These are phyloP conservation scores for Drosophila suzukii DNA, from an alignment of 1,140 invertebrate species.

Conservation along the genomic window DNA sequence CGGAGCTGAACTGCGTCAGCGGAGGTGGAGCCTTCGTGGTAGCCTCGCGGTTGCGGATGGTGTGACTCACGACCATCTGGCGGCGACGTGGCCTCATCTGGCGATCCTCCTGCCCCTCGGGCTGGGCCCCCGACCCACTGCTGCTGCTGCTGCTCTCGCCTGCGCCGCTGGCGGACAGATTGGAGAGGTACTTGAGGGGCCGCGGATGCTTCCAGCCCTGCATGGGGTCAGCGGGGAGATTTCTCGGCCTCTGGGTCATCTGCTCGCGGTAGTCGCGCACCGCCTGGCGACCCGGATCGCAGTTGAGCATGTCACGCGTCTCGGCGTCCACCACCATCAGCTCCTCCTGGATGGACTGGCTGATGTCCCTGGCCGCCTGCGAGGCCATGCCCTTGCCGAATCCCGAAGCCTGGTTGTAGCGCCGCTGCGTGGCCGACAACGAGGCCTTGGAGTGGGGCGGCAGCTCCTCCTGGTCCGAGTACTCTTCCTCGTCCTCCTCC, in stretches of 20 bases:
- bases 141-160: background rate
- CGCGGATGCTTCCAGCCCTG: slow-evolving; percentile 52
- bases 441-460: background rate
- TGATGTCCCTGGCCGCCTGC: slow-evolving; percentile 42
- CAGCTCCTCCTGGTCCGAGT: background rate
- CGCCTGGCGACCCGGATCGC: background rate
- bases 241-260: background rate
- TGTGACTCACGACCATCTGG: slow-evolving; percentile 7
- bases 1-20: background rate
- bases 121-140: background rate
- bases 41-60: slow-evolving; percentile 3
- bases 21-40: background rate
- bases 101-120: background rate
- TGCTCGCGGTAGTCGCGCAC: background rate
- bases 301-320: slow-evolving; percentile 30
- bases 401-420: slow-evolving; percentile 19
- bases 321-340: slow-evolving; percentile 53
- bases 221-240: slow-evolving; percentile 24
- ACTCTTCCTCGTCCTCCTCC: background rate
- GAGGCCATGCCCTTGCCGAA: background rate
- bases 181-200: background rate
- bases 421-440: slow-evolving; percentile 31
- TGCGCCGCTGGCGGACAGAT: background rate
- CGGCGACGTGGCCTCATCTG: slow-evolving; percentile 14
- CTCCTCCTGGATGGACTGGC: slow-evolving; percentile 54